Evolutionary conservation across 2,113 vertebrate species (phyloP), one percentile per base, ranked within the genome.

Genomic region (Maccullochella peelii): DNA sequence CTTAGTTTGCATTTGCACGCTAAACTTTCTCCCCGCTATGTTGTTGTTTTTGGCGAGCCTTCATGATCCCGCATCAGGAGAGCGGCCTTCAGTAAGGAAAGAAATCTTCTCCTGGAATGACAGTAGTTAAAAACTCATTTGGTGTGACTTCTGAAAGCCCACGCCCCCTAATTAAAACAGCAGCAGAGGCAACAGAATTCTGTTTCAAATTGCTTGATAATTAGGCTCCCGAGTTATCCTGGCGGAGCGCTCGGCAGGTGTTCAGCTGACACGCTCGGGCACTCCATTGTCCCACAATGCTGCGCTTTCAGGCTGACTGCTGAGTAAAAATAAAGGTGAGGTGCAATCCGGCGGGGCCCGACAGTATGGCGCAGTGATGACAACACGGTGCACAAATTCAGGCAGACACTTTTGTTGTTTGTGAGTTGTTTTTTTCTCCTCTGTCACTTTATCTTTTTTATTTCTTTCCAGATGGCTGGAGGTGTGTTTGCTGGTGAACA

Each of bases 81-180:
- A 88, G 72, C 81, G 47, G 47, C 71, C 83, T 91, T 88, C 76
- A 66, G 63, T 84, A 69, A 73, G 69, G 67, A 66, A 69, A 74
- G 55, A 61, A 81, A 88, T 86, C 89, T 73, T 73, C 87, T 90
- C 79, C 84, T 79, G 52, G 85, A 79, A 89, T 82, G 84, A 88
- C 90, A 91, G 88, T 89, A 94, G 92, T 94, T 94, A 92, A 94
- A 94, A 90, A 81, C 86, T 93, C 89, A 85, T 94, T 92, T 87
- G 10, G 67, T 85, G 81, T 91, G 91, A 94, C 94, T 92, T 90
- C 90, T 90, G 85, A 89, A 92, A 92, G 85, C 89, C 86, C 73
- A 71, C 65, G n/a, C 23, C 15, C 63, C 73, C 87, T 94, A 91
- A 94, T 94, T 95, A 92, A 94, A 94, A 93, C 82, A 78, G 79